phyloP scores from a whole-genome alignment of 2,797 vertebrate species.

The Typhlichthys eigenmanni region DNA sequence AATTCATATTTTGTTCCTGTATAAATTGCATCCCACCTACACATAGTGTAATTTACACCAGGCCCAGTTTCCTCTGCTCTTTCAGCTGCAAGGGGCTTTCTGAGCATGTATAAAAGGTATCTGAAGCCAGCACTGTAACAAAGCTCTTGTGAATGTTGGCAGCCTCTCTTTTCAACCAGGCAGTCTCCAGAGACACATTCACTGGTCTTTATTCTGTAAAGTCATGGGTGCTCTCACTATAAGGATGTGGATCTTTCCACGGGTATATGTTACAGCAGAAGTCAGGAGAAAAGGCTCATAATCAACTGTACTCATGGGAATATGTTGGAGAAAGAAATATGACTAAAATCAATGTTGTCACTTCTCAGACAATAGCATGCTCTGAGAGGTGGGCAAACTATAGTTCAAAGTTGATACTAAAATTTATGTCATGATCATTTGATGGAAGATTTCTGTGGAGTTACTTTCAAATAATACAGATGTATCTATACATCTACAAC shows the following conservation, averaged over 20 bases:
- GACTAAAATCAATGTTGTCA: slow-evolving; percentile 26
- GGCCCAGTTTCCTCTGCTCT: slow-evolving; percentile 44
- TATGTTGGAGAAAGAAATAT: slow-evolving; percentile 47
- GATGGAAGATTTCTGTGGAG: background rate
- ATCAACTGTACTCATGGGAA: slow-evolving; percentile 11
- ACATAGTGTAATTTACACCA: slow-evolving; percentile 60
- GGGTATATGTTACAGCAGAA: slow-evolving; percentile 78
- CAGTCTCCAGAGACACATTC: slow-evolving; percentile 71
- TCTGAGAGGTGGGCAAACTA: slow-evolving; percentile 10
- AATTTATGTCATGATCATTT: slow-evolving; percentile 7
- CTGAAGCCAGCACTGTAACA: slow-evolving; percentile 70
- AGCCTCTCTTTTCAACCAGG: slow-evolving; percentile 66
- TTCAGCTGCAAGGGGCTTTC: slow-evolving; percentile 45
- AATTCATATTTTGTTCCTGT: background rate
- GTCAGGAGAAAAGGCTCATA: slow-evolving; percentile 48
- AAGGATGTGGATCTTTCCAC: slow-evolving; percentile 72
- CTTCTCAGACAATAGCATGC: slow-evolving; percentile 18
- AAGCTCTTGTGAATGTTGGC: slow-evolving; percentile 73
- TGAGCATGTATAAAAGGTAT: slow-evolving; percentile 58
- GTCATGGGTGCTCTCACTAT: slow-evolving; percentile 73
- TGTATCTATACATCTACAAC: background rate
- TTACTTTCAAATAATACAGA: slow-evolving; percentile 7
- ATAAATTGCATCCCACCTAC: slow-evolving; percentile 32
- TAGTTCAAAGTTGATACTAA: background rate
- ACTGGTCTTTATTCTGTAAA: slow-evolving; percentile 71